phyloP scores from a whole-genome alignment of 1,140 invertebrate genomes.

The Laupala kohalensis region DNA sequence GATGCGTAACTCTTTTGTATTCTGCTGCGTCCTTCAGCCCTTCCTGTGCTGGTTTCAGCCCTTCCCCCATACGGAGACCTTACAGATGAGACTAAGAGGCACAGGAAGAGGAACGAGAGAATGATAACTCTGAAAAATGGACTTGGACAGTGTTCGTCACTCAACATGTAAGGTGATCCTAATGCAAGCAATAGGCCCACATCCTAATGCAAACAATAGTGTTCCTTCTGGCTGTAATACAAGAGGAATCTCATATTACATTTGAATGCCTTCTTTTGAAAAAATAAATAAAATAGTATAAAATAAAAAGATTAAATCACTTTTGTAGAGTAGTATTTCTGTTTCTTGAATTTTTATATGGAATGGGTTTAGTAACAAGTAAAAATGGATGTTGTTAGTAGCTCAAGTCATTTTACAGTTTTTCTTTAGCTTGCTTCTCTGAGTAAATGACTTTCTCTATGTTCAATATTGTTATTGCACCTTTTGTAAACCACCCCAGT shows the following conservation, averaged over 20 bases:
- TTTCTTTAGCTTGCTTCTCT: not conserved
- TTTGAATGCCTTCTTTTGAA: not conserved
- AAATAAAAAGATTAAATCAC: too few species aligned
- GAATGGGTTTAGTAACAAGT: not conserved
- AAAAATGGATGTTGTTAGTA: not conserved
- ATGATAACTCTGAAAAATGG: not conserved
- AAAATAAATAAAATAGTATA: not conserved
- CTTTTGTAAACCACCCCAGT: not conserved
- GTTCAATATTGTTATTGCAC: not conserved
- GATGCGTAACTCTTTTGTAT: not conserved
- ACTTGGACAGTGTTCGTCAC: not conserved
- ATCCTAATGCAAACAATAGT: not conserved
- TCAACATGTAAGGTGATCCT: not conserved
- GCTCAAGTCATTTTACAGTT: not conserved
- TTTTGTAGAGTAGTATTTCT: not conserved
- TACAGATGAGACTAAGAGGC: not conserved
- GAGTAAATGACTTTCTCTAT: not conserved
- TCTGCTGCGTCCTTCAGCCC: not conserved
- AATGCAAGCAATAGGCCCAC: not conserved
- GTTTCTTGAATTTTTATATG: not conserved
- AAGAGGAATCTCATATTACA: not conserved
- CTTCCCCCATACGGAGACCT: not conserved
- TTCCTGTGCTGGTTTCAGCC: not conserved
- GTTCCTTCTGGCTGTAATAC: not conserved
- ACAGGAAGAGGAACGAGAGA: not conserved